A percentile compares a stretch with the other conserved stretches of the same genome.
These are phyloP conservation scores for Xiphophorus maculatus DNA, from an alignment of 2,113 vertebrate genomes.

Conservation along the genomic window DNA sequence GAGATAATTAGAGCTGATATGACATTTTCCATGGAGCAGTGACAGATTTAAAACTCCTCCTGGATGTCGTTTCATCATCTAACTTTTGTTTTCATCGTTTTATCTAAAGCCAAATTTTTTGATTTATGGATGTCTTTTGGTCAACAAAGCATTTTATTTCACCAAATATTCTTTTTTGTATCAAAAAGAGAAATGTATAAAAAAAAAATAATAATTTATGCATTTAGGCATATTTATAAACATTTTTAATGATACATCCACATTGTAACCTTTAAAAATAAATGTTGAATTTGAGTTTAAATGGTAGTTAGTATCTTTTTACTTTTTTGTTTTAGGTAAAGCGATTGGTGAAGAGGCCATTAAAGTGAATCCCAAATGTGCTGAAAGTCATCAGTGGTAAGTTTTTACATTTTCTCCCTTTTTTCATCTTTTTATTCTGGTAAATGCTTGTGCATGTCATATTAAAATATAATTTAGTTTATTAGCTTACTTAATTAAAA, in stretches of 20 bases:
- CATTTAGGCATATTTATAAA: too few species aligned
- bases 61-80: constrained; percentile 27
- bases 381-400: constrained; percentile 94
- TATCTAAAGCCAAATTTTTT: constrained; percentile 4
- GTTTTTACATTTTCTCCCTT: constrained; percentile 52
- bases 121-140: constrained; percentile 22
- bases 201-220: too few species aligned
- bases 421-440: background rate
- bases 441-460: too few species aligned
- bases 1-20: constrained; percentile 39
- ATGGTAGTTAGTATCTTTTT: constrained; percentile 19
- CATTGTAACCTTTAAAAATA: background rate
- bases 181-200: too few species aligned
- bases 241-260: too few species aligned
- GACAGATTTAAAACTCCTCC: constrained; percentile 32
- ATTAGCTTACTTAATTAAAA: too few species aligned
- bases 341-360: constrained; percentile 86
- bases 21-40: constrained; percentile 25
- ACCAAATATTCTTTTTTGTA: background rate
- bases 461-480: too few species aligned
- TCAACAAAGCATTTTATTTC: constrained; percentile 20
- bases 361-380: constrained; percentile 83
- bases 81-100: constrained; percentile 39
- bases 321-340: constrained; percentile 81
- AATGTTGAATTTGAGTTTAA: constrained; percentile 26